Conservation (phyloP, 1,140 invertebrate genomes). For the Lamellibrachia luymesi region DNA sequence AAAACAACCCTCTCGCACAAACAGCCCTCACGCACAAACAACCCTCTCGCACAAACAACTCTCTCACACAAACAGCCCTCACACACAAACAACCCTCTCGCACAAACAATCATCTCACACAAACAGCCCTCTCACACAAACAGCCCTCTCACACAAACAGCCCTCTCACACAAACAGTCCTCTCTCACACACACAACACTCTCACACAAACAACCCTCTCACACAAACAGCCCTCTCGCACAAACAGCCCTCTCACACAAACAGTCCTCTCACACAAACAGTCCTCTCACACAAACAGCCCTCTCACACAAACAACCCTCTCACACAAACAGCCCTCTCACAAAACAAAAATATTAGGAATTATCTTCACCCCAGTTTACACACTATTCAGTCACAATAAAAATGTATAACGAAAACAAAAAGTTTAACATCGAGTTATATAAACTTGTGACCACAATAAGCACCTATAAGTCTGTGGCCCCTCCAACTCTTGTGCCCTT, state of each 20-base stretch:
- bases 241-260: not conserved
- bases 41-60: not conserved
- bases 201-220: not conserved
- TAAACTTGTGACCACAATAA: not conserved
- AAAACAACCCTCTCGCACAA: no score
- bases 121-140: not conserved
- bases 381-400: not conserved
- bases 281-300: not conserved
- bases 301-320: no score
- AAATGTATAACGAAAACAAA: not conserved
- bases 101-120: not conserved
- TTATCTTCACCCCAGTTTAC: not conserved
- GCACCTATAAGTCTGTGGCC: not conserved
- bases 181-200: not conserved
- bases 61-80: not conserved
- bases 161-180: not conserved
- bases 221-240: not conserved
- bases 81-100: not conserved
- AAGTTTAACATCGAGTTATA: not conserved
- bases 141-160: not conserved
- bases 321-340: not conserved
- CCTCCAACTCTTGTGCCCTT: not conserved
- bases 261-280: not conserved
- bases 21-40: not conserved
- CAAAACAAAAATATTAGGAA: not conserved